A percentile compares a stretch with the other conserved stretches of the same genome.
These are phyloP conservation scores for Gymnoscelis rufifasciata DNA, from an alignment of 2,888 invertebrate genomes.

Conservation along the genomic window DNA sequence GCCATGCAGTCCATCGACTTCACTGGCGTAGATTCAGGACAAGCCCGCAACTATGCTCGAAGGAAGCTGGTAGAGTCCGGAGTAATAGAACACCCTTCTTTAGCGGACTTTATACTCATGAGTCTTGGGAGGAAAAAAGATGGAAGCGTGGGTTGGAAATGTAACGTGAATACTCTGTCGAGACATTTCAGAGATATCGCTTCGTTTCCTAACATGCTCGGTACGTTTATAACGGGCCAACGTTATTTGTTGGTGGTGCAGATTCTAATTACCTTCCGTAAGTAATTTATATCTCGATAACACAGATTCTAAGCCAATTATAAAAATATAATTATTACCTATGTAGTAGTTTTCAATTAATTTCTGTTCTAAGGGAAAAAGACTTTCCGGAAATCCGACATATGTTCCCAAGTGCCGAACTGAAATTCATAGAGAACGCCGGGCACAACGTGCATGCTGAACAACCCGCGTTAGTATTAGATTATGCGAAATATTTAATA, in stretches of 20 bases:
- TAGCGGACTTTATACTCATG: slow-evolving; percentile 46
- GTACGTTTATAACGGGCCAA: slow-evolving; percentile 44
- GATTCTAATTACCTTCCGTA: slow-evolving; percentile 55
- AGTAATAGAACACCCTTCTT: slow-evolving; percentile 31
- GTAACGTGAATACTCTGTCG: slow-evolving; percentile 44
- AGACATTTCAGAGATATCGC: slow-evolving; percentile 41
- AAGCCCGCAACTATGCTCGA: slow-evolving; percentile 76
- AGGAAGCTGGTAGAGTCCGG: slow-evolving; percentile 37
- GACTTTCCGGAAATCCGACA: slow-evolving; percentile 41
- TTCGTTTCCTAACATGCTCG: slow-evolving; percentile 46
- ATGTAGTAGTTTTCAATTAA: too few species aligned
- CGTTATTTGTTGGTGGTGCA: slow-evolving; percentile 55
- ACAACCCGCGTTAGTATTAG: slow-evolving; percentile 29
- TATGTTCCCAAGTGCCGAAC: slow-evolving; percentile 46
- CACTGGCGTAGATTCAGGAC: slow-evolving; percentile 71
- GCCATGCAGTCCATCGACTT: slow-evolving; percentile 80
- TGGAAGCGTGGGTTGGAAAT: slow-evolving; percentile 48
- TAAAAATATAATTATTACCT: too few species aligned
- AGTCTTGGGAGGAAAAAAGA: slow-evolving; percentile 42
- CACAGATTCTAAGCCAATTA: too few species aligned
- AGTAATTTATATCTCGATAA: slow-evolving; percentile 27
- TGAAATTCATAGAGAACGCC: slow-evolving; percentile 44
- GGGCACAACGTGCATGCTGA: slow-evolving; percentile 62
- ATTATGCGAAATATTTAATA: slow-evolving; percentile 17
- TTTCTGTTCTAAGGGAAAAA: slow-evolving; percentile 28